phyloP scores from a whole-genome alignment of 2,797 vertebrate genomes.

The Delichon dasypus region DNA sequence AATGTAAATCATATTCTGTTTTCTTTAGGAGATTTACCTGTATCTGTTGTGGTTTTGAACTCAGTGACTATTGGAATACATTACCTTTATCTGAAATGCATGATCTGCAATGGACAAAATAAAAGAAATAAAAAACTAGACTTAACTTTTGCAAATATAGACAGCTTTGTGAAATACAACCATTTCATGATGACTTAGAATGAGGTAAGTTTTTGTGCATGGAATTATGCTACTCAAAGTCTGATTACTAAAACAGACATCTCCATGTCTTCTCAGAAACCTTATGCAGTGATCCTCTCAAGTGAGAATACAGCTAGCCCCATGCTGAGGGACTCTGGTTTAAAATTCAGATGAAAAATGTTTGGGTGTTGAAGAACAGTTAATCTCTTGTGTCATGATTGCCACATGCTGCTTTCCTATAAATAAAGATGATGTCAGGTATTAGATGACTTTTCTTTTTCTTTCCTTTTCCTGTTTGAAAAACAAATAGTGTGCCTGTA shows the following conservation, averaged over 20 bases:
- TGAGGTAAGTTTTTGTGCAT: background rate
- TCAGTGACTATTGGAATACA: background rate
- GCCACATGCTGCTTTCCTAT: conserved; percentile 15
- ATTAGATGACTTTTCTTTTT: background rate
- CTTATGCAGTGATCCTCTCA: background rate
- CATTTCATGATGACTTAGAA: background rate
- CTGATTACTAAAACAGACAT: background rate
- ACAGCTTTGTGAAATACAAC: background rate
- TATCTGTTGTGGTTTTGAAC: background rate
- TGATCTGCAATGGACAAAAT: background rate
- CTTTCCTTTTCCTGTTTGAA: background rate
- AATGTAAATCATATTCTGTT: background rate
- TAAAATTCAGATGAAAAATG: conserved; percentile 24
- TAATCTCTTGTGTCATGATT: conserved; percentile 10
- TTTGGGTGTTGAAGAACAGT: background rate
- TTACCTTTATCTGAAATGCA: background rate
- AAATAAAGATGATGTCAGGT: conserved; percentile 42
- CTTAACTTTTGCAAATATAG: background rate
- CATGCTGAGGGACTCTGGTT: background rate
- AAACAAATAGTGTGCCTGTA: background rate
- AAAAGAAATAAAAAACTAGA: background rate
- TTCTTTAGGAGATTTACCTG: background rate
- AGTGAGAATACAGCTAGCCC: background rate
- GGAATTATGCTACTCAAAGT: background rate
- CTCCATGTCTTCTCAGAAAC: background rate